Base-by-base conservation (phyloP, 53 echinoderm and acorn worm genomes). In the Crossaster papposus region DNA sequence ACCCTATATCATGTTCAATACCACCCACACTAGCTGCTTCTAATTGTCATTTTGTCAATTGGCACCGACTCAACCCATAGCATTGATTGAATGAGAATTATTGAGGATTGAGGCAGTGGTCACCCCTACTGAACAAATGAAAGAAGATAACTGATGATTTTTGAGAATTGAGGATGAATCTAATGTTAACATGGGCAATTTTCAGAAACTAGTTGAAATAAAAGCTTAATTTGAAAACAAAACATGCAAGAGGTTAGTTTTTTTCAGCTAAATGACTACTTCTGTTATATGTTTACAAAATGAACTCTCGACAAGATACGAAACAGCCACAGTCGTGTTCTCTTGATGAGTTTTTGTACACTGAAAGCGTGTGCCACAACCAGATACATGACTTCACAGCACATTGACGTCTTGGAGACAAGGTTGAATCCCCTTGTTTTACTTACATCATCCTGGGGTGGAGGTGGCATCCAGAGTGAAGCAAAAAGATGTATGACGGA, bases 401-500 rank as follows among this genome's bases (percentile, higher is more conserved):
- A 82, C 44, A 36, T 58, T 10, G 30, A 72, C 15, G 29, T 72
- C 38, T 33, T 85, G 85, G 85, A 73, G 72, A 85, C 20, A 32
- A 85, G 72, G 85, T 85, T 53, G 58, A 58, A 15, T 5, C 51
- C 51, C 72, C n/a, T n/a, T n/a, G n/a, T 36, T 26, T 80, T 87
- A 87, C 87, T 87, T 87, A 87, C 87, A 87, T 87, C 87, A 87
- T 87, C 64, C 87, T 87, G 77, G 62, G 64, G 87, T 54, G 37
- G 75, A 87, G 87, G 87, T 87, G 77, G 77, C 77, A 76, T 87
- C 87, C 87, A 12, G 54, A 58, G 76, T 77, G 87, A 87, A 77
- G 87, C 87, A 52, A 85, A 85, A 72, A 73, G 53, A 85, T 73
- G 51, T 50, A 85, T 71, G 85, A 73, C 51, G 44, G 64, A 87